Conservation (phyloP, 2,113 vertebrate species). For the Mormyrus iriodes region DNA sequence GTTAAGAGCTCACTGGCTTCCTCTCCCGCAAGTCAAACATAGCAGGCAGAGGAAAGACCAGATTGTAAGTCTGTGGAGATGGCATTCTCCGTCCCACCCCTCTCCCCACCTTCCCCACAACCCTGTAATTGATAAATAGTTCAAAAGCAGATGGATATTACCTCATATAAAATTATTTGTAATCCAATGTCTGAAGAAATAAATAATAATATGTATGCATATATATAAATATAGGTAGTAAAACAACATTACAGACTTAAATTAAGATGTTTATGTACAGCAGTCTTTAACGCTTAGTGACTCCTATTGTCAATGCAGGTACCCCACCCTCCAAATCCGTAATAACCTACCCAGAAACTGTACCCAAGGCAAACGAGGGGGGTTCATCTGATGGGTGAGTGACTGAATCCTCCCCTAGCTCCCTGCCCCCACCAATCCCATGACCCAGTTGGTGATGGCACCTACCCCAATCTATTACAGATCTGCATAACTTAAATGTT, state of each 20-base stretch:
- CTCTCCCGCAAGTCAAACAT: background rate
- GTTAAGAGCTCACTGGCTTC: background rate
- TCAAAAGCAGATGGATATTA: background rate
- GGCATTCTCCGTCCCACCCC: background rate
- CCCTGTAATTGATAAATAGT: too few relatives aligned
- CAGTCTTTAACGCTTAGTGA: background rate
- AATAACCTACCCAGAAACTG: background rate
- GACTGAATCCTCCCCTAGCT: background rate
- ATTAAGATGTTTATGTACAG: background rate
- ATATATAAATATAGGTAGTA: background rate
- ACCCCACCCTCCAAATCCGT: background rate
- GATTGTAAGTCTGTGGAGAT: background rate
- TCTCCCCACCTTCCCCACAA: too few relatives aligned
- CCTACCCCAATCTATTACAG: background rate
- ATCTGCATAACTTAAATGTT: background rate
- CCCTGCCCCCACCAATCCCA: background rate
- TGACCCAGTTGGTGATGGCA: background rate
- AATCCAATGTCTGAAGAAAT: background rate
- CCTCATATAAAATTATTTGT: background rate
- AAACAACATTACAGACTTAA: background rate
- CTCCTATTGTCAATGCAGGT: background rate
- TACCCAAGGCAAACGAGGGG: background rate
- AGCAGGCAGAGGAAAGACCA: background rate
- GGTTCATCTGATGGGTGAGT: background rate
- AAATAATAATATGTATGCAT: background rate